phyloP scores from a whole-genome alignment of 1,140 invertebrate species.

The Aricia agestis region DNA sequence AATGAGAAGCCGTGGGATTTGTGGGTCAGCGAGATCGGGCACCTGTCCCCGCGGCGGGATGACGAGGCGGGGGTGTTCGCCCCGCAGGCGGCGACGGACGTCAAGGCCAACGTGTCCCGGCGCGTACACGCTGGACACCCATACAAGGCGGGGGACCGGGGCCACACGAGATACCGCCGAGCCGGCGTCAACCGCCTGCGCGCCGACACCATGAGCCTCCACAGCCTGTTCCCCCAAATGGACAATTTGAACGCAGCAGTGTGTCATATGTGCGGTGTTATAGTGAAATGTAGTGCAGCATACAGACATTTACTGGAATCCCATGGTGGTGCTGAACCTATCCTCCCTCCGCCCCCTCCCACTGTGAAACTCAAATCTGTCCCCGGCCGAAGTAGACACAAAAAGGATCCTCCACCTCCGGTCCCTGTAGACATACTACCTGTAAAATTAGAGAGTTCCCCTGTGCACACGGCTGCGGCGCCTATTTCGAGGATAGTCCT shows the following conservation, averaged over 20 bases:
- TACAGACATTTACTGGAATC: conserved; percentile 75
- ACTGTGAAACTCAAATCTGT: conserved; percentile 51
- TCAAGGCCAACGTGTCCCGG: conserved; percentile 42
- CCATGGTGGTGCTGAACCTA: conserved; percentile 55
- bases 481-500: conserved; percentile 60
- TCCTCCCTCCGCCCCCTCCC: conserved; percentile 56
- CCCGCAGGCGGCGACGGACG: conserved; percentile 48
- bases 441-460: conserved; percentile 55
- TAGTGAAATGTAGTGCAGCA: conserved; percentile 80
- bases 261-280: conserved; percentile 80
- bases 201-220: conserved; percentile 75
- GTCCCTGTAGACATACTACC: conserved; percentile 50
- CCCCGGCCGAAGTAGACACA: conserved; percentile 55
- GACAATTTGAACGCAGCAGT: conserved; percentile 80
- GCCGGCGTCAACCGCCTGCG: conserved; percentile 62
- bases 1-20: conserved; percentile 74
- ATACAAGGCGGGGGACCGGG: conserved; percentile 44
- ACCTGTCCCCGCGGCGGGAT: conserved; percentile 59
- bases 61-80: conserved; percentile 48
- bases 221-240: conserved; percentile 80
- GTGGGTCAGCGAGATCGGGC: conserved; percentile 71
- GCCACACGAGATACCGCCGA: conserved; percentile 43
- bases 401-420: conserved; percentile 60
- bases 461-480: conserved; percentile 53
- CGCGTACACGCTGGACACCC: conserved; percentile 45